Percentiles rank a stretch among this genome's conserved stretches.
Evolutionary conservation across 2,888 invertebrate genomes (phyloP).

Genomic region (Teleiodes luculella): DNA sequence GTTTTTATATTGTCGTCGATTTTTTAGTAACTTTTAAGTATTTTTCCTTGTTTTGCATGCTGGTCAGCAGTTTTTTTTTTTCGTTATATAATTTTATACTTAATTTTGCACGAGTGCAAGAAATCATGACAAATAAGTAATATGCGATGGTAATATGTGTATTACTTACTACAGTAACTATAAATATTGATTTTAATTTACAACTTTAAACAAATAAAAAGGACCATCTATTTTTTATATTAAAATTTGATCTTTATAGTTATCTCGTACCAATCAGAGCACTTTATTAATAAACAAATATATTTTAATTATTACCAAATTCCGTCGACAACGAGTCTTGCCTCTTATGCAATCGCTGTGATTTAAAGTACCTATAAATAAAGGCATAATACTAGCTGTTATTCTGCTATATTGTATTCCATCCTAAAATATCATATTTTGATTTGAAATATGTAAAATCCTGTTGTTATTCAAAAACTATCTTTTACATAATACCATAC

Average conservation of each 20-base stretch:
- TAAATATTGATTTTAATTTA: slow-evolving; percentile 43
- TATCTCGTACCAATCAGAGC: slow-evolving; percentile 21
- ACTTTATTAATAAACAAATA: background rate
- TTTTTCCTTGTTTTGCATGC: slow-evolving; percentile 52
- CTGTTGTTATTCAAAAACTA: slow-evolving; percentile 17
- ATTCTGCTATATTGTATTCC: slow-evolving; percentile 9
- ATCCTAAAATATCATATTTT: slow-evolving; percentile 25
- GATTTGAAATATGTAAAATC: slow-evolving; percentile 47
- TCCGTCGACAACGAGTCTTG: slow-evolving; percentile 43
- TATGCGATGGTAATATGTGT: too few species aligned
- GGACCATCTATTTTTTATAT: slow-evolving; percentile 20
- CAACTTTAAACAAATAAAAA: slow-evolving; percentile 16
- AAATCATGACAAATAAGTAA: slow-evolving; percentile 23
- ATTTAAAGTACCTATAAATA: slow-evolving; percentile 49
- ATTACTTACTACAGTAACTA: slow-evolving; percentile 36
- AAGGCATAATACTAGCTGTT: slow-evolving; percentile 38
- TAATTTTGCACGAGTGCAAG: slow-evolving; percentile 8
- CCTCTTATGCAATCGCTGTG: slow-evolving; percentile 64
- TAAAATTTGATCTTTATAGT: slow-evolving; percentile 20
- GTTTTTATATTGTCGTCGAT: slow-evolving; percentile 40
- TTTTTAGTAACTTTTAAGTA: slow-evolving; percentile 32
- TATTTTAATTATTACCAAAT: background rate
- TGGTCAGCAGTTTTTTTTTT: slow-evolving; percentile 39
- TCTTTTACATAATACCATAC: background rate
- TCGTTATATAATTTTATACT: slow-evolving; percentile 16